phyloP scores from a whole-genome alignment of 2,797 vertebrate species.

The Galago senegalensis region DNA sequence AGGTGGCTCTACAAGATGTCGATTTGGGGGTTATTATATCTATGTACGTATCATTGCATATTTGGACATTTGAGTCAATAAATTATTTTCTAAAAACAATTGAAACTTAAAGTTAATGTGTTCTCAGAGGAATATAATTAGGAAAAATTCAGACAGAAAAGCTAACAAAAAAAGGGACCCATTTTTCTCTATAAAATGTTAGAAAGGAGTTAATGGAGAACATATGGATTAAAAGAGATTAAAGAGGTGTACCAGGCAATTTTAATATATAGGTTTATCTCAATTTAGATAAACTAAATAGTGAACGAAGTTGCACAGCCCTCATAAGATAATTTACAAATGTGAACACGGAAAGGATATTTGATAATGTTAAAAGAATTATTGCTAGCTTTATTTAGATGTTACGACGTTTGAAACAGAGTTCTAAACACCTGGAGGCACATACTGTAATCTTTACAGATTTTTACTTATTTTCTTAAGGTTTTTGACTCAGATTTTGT shows the following conservation, averaged over 20 bases:
- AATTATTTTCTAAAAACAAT: constrained; percentile 46
- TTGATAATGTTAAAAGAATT: constrained; percentile 11
- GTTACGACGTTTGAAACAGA: background rate
- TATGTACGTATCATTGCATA: background rate
- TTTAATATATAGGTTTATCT: constrained; percentile 6
- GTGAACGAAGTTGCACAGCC: background rate
- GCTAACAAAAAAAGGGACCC: background rate
- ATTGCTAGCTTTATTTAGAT: background rate
- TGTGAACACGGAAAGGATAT: background rate
- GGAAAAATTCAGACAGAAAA: background rate
- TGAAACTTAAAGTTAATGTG: constrained; percentile 7
- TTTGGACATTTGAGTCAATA: background rate
- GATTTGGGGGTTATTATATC: background rate
- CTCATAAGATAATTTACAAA: background rate
- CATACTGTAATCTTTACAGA: background rate
- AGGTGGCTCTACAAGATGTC: background rate
- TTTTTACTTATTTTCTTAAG: background rate
- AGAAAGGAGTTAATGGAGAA: background rate
- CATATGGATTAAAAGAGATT: background rate
- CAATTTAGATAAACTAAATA: constrained; percentile 9
- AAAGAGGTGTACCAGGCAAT: background rate
- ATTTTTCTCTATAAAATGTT: constrained; percentile 27
- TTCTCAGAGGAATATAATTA: background rate
- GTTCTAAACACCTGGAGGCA: background rate
- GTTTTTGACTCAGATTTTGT: background rate